These are phyloP conservation scores for Hyalella azteca DNA, from an alignment of 2,888 invertebrate genomes.

Conservation along the genomic window DNA sequence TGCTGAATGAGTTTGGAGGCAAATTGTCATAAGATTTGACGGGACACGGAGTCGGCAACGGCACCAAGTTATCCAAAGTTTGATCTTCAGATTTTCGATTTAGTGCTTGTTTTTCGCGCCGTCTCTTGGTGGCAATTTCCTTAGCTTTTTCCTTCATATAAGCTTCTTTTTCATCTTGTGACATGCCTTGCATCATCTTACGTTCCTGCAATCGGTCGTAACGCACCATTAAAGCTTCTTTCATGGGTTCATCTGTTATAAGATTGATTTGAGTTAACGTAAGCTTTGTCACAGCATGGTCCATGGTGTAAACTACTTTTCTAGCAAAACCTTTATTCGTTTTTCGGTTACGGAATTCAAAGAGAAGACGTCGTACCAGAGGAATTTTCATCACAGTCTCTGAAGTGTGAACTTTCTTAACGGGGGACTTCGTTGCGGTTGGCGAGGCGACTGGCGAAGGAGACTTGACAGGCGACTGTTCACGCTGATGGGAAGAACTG, in stretches of 20 bases:
- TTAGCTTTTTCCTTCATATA: constrained; percentile 52
- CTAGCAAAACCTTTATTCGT: constrained; percentile 29
- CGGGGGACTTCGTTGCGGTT: constrained; percentile 8
- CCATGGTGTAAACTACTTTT: constrained; percentile 4
- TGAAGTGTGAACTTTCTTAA: background rate
- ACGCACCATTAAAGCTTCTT: constrained; percentile 41
- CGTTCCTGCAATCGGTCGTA: constrained; percentile 46
- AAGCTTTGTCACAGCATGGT: constrained; percentile 8
- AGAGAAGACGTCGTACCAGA: background rate
- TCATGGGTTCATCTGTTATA: constrained; percentile 42
- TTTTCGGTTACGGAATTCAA: constrained; percentile 10
- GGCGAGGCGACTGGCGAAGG: constrained; percentile 2
- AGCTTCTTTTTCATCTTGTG: constrained; percentile 45
- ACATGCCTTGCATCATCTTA: constrained; percentile 42
- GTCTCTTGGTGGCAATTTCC: constrained; percentile 35
- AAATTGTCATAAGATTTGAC: constrained; percentile 61
- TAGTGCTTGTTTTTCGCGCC: constrained; percentile 24
- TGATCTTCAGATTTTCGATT: constrained; percentile 50
- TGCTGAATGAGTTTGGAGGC: constrained; percentile 63
- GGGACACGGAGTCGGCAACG: constrained; percentile 44
- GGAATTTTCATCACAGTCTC: constrained; percentile 32
- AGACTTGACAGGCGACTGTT: background rate
- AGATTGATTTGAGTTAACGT: constrained; percentile 23
- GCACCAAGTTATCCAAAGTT: constrained; percentile 35
- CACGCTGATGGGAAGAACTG: background rate